Evolutionary conservation across 2,113 vertebrate genomes (phyloP).

Genomic region (Salvelinus namaycush): DNA sequence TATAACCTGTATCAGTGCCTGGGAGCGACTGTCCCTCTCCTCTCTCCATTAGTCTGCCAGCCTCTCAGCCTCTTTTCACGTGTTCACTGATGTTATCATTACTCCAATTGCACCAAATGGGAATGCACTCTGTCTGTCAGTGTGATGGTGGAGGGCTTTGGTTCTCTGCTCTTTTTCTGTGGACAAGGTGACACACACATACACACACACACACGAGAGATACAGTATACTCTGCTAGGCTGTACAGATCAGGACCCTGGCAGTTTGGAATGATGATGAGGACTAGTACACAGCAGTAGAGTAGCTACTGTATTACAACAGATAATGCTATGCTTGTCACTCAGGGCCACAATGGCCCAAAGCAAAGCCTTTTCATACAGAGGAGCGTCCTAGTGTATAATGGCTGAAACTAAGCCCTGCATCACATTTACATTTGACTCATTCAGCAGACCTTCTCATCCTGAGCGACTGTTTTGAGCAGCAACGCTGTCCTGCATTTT

Average conservation of each 20-base stretch:
- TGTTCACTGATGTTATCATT: constrained; percentile 4
- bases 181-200: neutral
- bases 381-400: neutral
- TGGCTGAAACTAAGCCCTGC: neutral
- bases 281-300: too few species aligned
- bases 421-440: neutral
- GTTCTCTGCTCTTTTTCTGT: neutral
- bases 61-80: neutral
- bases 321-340: neutral
- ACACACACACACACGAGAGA: neutral
- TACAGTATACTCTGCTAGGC: too few species aligned
- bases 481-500: neutral
- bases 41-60: neutral
- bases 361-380: neutral
- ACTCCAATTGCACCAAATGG: neutral
- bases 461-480: neutral
- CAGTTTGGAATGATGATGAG: too few species aligned
- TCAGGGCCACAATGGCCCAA: neutral
- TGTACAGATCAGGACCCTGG: too few species aligned
- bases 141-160: neutral
- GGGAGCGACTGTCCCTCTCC: too few species aligned
- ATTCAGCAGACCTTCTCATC: neutral
- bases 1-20: neutral
- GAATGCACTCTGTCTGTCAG: neutral
- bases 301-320: too few species aligned